Evolutionary conservation across 2,797 vertebrate species (phyloP).

Genomic region (Sciurus carolinensis): DNA sequence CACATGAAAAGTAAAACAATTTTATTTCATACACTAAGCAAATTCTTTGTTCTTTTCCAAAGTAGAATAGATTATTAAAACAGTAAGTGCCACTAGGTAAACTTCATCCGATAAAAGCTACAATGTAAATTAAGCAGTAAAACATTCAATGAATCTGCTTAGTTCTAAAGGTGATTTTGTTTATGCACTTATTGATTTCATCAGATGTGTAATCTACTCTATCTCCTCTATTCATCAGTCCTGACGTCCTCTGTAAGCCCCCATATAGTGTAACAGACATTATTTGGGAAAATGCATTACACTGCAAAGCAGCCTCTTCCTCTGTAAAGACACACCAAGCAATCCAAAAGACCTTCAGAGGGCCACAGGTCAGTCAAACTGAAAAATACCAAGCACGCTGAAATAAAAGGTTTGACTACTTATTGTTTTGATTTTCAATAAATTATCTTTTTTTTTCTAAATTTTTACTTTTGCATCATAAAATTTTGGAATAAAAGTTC

Average conservation of each 20-base stretch:
- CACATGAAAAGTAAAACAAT: constrained; percentile 56
- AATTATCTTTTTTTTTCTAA: neutral
- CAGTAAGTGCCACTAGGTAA: constrained; percentile 48
- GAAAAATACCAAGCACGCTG: neutral
- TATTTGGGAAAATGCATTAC: constrained; percentile 73
- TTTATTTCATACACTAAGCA: constrained; percentile 78
- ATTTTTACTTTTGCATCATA: neutral
- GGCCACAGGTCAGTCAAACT: neutral
- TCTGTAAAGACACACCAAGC: constrained; percentile 69
- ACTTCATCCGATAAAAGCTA: constrained; percentile 29
- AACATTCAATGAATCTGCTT: constrained; percentile 76
- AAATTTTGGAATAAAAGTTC: neutral
- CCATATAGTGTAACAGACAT: constrained; percentile 84
- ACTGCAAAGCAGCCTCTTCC: neutral
- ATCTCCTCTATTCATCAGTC: constrained; percentile 78
- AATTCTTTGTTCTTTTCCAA: constrained; percentile 72
- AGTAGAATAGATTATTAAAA: constrained; percentile 74
- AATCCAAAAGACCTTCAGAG: constrained; percentile 9
- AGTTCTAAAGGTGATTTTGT: constrained; percentile 83
- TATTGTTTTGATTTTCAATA: too few relatives aligned
- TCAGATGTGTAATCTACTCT: constrained; percentile 81
- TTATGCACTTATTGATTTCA: constrained; percentile 86
- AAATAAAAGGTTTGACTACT: neutral
- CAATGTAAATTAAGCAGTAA: constrained; percentile 48
- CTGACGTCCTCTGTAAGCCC: constrained; percentile 79